phyloP scores from a whole-genome alignment of 2,797 vertebrate genomes.

The Bradypodion ventrale region DNA sequence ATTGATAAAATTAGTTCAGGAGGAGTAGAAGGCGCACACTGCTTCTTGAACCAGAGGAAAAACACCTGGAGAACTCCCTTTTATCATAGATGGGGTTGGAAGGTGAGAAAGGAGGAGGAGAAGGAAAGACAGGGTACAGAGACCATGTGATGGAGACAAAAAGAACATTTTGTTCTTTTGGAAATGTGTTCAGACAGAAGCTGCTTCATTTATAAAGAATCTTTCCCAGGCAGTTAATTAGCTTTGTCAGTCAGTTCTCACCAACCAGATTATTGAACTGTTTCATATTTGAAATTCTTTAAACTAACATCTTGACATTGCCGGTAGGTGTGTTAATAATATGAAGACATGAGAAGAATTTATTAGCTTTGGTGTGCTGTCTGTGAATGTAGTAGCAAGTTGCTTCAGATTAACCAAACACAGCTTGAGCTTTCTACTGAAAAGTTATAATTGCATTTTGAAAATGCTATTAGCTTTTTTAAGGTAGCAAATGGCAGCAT shows the following conservation, averaged over 20 bases:
- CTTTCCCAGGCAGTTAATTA: conserved; percentile 71
- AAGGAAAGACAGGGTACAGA: conserved; percentile 16
- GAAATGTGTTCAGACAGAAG: conserved; percentile 65
- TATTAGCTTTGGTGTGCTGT: conserved; percentile 71
- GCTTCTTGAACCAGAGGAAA: background rate
- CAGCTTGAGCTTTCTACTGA: conserved; percentile 58
- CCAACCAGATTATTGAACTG: conserved; percentile 68
- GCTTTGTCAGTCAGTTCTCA: conserved; percentile 69
- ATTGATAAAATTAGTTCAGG: conserved; percentile 26
- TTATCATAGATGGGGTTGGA: conserved; percentile 29
- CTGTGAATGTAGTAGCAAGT: conserved; percentile 60
- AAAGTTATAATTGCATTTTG: conserved; percentile 66
- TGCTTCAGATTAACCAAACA: conserved; percentile 68
- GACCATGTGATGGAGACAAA: conserved; percentile 41
- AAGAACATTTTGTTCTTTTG: conserved; percentile 52
- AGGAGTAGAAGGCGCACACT: background rate
- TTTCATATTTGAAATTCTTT: conserved; percentile 72
- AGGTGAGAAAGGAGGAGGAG: conserved; percentile 26
- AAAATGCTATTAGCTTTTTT: conserved; percentile 61
- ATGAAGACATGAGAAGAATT: conserved; percentile 71
- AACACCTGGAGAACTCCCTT: conserved; percentile 5
- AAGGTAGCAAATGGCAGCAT: conserved; percentile 52
- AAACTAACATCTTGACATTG: conserved; percentile 71
- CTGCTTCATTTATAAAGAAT: conserved; percentile 65
- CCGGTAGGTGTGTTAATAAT: conserved; percentile 72